phyloP scores from a whole-genome alignment of 2,888 invertebrate species.

The Euproctis similis region DNA sequence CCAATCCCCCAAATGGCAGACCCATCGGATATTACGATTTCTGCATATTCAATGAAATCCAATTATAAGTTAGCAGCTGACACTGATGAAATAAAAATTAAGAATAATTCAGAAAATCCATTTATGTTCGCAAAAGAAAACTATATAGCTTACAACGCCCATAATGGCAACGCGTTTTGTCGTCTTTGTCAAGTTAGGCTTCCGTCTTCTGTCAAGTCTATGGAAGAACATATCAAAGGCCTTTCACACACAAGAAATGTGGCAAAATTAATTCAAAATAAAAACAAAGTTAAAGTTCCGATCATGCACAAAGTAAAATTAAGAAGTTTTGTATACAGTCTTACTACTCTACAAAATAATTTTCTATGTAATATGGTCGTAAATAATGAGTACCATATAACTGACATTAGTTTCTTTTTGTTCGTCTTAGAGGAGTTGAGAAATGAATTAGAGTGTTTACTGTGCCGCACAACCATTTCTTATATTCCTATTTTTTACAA shows the following conservation, averaged over 20 bases:
- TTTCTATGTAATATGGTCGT: not conserved
- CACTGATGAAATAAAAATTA: too few species aligned
- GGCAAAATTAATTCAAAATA: too few species aligned
- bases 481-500: too few species aligned
- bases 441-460: constrained; percentile 15
- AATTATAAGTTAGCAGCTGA: too few species aligned
- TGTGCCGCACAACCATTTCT: constrained; percentile 7
- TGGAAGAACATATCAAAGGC: constrained; percentile 35
- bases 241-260: constrained; percentile 23
- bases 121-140: constrained; percentile 27
- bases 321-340: too few species aligned
- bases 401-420: not conserved
- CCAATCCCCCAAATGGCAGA: too few species aligned
- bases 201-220: constrained; percentile 22
- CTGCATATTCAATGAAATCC: too few species aligned
- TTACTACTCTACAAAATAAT: too few species aligned
- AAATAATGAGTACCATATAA: not conserved
- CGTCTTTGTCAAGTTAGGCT: constrained; percentile 23
- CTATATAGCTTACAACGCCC: constrained; percentile 22
- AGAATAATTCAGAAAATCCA: too few species aligned
- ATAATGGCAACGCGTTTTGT: constrained; percentile 23
- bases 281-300: constrained; percentile 6
- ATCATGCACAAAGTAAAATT: too few species aligned
- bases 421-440: not conserved
- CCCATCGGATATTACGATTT: too few species aligned